Conservation (phyloP, 2,113 vertebrate genomes). For the Boleophthalmus pectinirostris region DNA sequence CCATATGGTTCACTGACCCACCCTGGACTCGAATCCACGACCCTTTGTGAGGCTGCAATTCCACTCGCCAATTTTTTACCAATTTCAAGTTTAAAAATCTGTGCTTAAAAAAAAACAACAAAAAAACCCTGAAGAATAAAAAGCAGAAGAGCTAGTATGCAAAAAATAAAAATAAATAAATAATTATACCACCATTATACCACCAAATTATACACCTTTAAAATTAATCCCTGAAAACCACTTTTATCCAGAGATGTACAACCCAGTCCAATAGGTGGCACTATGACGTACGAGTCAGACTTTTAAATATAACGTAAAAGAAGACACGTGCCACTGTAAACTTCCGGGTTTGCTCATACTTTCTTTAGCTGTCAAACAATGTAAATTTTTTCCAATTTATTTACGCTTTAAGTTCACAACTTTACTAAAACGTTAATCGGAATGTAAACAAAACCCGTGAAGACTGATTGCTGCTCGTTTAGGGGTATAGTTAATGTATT, state of each 20-base stretch:
- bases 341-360: constrained; percentile 38
- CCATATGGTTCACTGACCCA: no score
- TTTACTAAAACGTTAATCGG: neutral
- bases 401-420: neutral
- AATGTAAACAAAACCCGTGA: neutral
- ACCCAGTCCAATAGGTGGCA: neutral
- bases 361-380: constrained; percentile 18
- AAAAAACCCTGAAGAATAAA: no score
- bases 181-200: no score
- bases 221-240: neutral
- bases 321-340: neutral
- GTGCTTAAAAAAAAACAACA: no score
- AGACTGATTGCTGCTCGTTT: neutral
- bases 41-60: no score
- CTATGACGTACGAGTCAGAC: neutral
- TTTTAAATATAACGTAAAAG: neutral
- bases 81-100: no score
- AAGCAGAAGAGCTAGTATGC: no score
- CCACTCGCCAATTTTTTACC: no score
- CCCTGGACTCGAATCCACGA: no score
- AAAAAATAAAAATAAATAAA: neutral
- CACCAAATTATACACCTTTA: neutral
- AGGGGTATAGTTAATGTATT: neutral
- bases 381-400: neutral
- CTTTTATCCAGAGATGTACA: neutral